Evolutionary conservation across 2,797 vertebrate species (phyloP).

Genomic region (Telmatherina bonti): DNA sequence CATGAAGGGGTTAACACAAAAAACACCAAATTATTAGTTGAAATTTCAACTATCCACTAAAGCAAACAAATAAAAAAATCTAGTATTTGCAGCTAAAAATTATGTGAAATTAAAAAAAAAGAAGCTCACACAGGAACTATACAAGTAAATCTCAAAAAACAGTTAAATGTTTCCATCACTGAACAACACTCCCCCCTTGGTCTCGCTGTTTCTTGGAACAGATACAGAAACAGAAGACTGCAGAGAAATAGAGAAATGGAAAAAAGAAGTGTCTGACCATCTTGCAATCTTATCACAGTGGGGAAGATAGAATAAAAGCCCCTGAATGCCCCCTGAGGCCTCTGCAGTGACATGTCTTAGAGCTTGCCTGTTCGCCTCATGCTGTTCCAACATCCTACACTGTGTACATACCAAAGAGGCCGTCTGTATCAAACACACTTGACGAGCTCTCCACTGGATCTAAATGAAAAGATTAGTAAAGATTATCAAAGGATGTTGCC

Average conservation of each 20-base stretch:
- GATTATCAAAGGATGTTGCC: slow-evolving; percentile 46
- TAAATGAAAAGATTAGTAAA: slow-evolving; percentile 55
- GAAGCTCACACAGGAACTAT: background rate
- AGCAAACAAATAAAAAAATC: background rate
- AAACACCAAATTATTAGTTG: background rate
- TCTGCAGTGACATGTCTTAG: slow-evolving; percentile 64
- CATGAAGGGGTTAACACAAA: too few relatives aligned
- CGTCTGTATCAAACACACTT: slow-evolving; percentile 29
- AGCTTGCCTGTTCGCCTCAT: slow-evolving; percentile 53
- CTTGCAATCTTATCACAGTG: slow-evolving; percentile 74
- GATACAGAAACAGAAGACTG: slow-evolving; percentile 35
- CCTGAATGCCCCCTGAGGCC: slow-evolving; percentile 63
- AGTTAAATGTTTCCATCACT: background rate
- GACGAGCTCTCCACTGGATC: slow-evolving; percentile 34
- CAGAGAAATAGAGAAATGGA: background rate
- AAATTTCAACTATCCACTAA: background rate
- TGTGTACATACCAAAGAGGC: slow-evolving; percentile 29
- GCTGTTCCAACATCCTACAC: slow-evolving; percentile 52
- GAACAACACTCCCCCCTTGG: background rate
- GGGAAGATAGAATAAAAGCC: slow-evolving; percentile 68
- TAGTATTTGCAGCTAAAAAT: background rate
- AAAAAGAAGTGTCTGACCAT: slow-evolving; percentile 69
- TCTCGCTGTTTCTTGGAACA: slow-evolving; percentile 5
- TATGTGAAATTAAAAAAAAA: background rate
- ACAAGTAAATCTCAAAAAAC: background rate